Base-by-base conservation (phyloP, 2,113 vertebrate species). In the Xyliphius kryptos region DNA sequence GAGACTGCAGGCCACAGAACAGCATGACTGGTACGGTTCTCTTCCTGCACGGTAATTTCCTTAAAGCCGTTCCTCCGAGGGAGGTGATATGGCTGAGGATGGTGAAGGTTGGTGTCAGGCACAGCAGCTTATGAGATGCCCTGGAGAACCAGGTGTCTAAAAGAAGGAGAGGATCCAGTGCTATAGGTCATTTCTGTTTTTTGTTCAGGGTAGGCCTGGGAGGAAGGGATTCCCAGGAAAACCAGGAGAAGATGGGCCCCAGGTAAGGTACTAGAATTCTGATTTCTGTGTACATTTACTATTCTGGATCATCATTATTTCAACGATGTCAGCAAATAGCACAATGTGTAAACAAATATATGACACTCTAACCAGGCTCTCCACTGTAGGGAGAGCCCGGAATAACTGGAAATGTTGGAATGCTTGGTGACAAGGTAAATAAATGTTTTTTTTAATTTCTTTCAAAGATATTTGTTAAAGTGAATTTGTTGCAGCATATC, bases 401-500 rank as follows among this genome's bases (percentile, higher is more conserved):
- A 50, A 79, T 89, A 69, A 78, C 79, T 26, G 96, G 94, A 58
- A 88, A 88, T 58, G 88, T 90, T 1, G 96, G 96, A 56, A 91
- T 88, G 62, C 76, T 91, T 79, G 96, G 95, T 21, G 93, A 98
- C 59, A 91, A 89, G 96, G 96, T n/a, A n/a, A n/a, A n/a, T 98
- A 88, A 89, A 79, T 47, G 43, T 57, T 68, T 66, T 70, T 71
- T 51, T 65, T 13, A n/a, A n/a, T n/a, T n/a, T 41, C 5, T 67
- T 13, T 36, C n/a, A n/a, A n/a, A n/a, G n/a, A n/a, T n/a, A n/a
- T n/a, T n/a, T n/a, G n/a, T n/a, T n/a, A n/a, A n/a, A n/a, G n/a
- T n/a, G n/a, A n/a, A n/a, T n/a, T n/a, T n/a, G n/a, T n/a, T n/a
- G n/a, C n/a, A n/a, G n/a, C n/a, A n/a, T n/a, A n/a, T n/a, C n/a